Evolutionary conservation across 2,113 vertebrate genomes (phyloP).

Genomic region (Promerops cafer): DNA sequence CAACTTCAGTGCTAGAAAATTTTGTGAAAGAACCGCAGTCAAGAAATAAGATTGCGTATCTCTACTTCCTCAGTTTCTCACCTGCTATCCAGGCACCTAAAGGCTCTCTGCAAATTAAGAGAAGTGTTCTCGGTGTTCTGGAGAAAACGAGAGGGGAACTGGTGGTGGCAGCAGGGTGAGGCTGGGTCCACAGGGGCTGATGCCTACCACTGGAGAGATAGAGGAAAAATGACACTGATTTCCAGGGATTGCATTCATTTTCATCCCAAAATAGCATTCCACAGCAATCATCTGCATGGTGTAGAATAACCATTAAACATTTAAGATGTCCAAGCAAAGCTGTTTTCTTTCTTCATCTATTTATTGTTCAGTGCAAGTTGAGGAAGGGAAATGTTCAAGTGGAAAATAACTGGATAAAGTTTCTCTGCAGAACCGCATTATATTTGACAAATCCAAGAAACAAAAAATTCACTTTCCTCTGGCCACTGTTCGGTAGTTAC

Average conservation of each 20-base stretch:
- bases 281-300: background rate
- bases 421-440: background rate
- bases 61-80: background rate
- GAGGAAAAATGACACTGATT: background rate
- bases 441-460: background rate
- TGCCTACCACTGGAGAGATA: background rate
- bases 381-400: background rate
- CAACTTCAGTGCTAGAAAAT: background rate
- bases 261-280: background rate
- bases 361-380: background rate
- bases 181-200: background rate
- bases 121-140: rapidly evolving
- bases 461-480: background rate
- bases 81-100: background rate
- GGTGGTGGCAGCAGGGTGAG: background rate
- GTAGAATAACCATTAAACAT: background rate
- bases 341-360: background rate
- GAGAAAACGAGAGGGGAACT: rapidly evolving
- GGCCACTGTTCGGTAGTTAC: background rate
- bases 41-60: background rate
- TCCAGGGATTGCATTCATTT: background rate
- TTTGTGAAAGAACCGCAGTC: background rate
- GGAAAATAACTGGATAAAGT: background rate
- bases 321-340: background rate
- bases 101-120: background rate